phyloP scores from a whole-genome alignment of 2,797 vertebrate genomes.

The Darevskia nairensis region DNA sequence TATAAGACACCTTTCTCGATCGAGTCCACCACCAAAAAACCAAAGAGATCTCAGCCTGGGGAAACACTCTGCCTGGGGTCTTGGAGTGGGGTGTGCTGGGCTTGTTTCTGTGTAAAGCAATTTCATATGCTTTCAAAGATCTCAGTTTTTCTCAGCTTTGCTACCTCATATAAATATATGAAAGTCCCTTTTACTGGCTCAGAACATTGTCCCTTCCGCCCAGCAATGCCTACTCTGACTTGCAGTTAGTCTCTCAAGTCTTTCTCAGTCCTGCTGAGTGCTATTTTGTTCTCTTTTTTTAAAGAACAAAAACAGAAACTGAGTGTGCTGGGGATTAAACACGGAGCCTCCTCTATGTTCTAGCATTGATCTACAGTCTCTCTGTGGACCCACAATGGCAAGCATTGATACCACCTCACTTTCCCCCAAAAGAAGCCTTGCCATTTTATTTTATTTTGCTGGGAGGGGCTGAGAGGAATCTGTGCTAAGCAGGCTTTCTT shows the following conservation, averaged over 20 bases:
- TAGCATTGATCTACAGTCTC: background rate
- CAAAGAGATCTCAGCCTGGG: background rate
- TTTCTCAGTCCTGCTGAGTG: background rate
- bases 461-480: constrained; percentile 14
- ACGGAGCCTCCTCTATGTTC: background rate
- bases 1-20: background rate
- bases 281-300: background rate
- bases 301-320: background rate
- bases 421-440: constrained; percentile 2
- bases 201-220: background rate
- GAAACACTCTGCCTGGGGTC: background rate
- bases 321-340: background rate
- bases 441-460: constrained; percentile 47
- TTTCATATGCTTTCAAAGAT: background rate
- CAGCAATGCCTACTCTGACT: background rate
- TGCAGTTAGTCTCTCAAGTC: background rate
- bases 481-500: constrained; percentile 60
- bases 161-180: background rate
- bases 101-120: background rate
- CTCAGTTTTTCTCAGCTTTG: background rate
- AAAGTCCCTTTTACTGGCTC: background rate
- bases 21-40: background rate
- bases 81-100: background rate
- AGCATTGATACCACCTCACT: background rate
- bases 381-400: constrained; percentile 26